Percentiles rank a stretch among this genome's conserved stretches.
Conservation (phyloP, 2,113 vertebrate genomes). For the Microcebus ravelobensis region DNA sequence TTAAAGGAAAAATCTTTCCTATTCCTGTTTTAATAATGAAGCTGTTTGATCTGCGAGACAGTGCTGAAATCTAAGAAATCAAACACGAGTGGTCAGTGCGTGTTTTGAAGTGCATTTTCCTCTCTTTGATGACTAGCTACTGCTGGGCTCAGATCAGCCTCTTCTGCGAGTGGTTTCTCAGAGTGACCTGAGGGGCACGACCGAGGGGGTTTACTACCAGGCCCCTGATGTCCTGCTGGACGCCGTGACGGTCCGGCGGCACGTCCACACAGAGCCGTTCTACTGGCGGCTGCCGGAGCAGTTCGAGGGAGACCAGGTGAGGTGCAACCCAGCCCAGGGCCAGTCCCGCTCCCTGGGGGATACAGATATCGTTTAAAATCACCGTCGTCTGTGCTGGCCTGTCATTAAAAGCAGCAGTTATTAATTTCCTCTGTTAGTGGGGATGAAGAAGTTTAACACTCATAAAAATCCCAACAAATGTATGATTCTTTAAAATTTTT, state of each 20-base stretch:
- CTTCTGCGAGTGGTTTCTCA: conserved; percentile 88
- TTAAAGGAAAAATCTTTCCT: not conserved
- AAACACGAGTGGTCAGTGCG: rapidly evolving
- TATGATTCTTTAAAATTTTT: not conserved
- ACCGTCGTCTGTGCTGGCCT: not conserved
- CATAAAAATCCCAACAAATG: not conserved
- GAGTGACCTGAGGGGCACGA: conserved; percentile 88
- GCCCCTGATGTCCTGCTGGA: conserved; percentile 89
- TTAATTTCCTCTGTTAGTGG: not conserved
- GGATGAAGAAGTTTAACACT: not conserved
- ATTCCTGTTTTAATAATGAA: not conserved
- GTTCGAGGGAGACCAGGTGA: conserved; percentile 92
- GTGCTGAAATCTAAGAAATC: not conserved
- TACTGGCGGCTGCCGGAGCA: conserved; percentile 92
- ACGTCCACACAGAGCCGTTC: conserved; percentile 85
- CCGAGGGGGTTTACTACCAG: conserved; percentile 90
- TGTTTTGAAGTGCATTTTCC: not conserved
- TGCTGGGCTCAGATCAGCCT: conserved; percentile 76
- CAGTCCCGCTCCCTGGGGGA: rapidly evolving
- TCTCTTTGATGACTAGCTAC: conserved; percentile 81
- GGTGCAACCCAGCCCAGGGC: not conserved
- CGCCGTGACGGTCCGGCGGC: conserved; percentile 81
- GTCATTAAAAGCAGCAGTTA: not conserved
- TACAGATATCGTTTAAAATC: rapidly evolving
- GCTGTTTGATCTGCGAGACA: not conserved